Conservation (phyloP, 1,140 invertebrate genomes). For the Melipona quadrifasciata region DNA sequence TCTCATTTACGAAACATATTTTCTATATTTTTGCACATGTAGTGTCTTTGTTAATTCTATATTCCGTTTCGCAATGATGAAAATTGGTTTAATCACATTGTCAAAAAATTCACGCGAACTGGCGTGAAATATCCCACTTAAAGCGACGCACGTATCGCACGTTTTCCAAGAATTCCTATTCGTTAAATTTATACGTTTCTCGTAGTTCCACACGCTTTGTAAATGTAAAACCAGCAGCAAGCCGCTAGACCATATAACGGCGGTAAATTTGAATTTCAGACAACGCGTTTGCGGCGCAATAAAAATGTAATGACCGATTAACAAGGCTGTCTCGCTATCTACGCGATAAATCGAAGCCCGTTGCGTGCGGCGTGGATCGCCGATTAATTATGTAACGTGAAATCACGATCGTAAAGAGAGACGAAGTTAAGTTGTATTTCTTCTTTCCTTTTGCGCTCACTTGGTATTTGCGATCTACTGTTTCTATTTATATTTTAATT, state of each 20-base stretch:
- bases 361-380: neutral
- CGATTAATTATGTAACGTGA: constrained; percentile 23
- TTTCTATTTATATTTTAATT: too few species aligned
- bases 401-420: neutral
- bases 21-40: neutral
- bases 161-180: neutral
- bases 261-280: constrained; percentile 24
- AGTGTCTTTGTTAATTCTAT: too few species aligned
- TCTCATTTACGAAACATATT: neutral
- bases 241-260: neutral
- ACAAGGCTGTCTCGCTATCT: constrained; percentile 18
- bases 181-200: neutral
- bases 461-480: neutral
- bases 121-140: too few species aligned
- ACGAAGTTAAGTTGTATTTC: neutral
- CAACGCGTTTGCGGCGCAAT: neutral
- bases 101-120: too few species aligned
- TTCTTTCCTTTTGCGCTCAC: neutral
- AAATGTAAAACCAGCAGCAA: neutral
- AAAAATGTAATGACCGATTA: constrained; percentile 28
- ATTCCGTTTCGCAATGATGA: too few species aligned
- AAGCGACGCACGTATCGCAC: too few species aligned
- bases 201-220: neutral
- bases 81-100: too few species aligned
- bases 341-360: neutral